These are phyloP conservation scores for Lepeophtheirus nordmannii DNA, from an alignment of 2,888 invertebrate genomes.

Conservation along the genomic window DNA sequence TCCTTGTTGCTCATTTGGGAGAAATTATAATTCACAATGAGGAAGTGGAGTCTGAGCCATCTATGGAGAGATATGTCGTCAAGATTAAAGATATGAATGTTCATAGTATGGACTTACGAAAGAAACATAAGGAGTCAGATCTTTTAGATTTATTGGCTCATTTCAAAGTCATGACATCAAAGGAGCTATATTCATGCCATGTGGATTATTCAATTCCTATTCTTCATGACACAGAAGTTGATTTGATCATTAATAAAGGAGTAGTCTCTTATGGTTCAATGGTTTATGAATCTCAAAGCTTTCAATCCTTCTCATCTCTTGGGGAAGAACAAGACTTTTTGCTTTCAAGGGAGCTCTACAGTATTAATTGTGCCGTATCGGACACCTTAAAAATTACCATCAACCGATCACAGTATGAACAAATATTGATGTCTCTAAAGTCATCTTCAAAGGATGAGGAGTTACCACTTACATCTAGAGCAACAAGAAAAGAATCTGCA, in stretches of 20 bases:
- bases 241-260: conserved; percentile 46
- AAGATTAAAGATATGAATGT: conserved; percentile 15
- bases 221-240: conserved; percentile 70
- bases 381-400: conserved; percentile 70
- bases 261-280: conserved; percentile 30
- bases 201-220: conserved; percentile 58
- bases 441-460: neutral
- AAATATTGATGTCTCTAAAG: conserved; percentile 43
- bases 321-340: neutral
- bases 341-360: conserved; percentile 33
- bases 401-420: conserved; percentile 72
- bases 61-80: neutral
- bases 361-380: conserved; percentile 59
- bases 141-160: neutral
- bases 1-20: conserved; percentile 79
- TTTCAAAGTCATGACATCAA: conserved; percentile 35
- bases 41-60: neutral
- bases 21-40: conserved; percentile 49
- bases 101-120: conserved; percentile 8
- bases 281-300: conserved; percentile 29
- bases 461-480: neutral
- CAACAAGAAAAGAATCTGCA: neutral
- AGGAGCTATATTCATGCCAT: conserved; percentile 56
- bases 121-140: neutral
- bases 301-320: neutral